These are phyloP conservation scores for Spisula subtruncata DNA, from an alignment of 2,888 invertebrate species.

Conservation along the genomic window DNA sequence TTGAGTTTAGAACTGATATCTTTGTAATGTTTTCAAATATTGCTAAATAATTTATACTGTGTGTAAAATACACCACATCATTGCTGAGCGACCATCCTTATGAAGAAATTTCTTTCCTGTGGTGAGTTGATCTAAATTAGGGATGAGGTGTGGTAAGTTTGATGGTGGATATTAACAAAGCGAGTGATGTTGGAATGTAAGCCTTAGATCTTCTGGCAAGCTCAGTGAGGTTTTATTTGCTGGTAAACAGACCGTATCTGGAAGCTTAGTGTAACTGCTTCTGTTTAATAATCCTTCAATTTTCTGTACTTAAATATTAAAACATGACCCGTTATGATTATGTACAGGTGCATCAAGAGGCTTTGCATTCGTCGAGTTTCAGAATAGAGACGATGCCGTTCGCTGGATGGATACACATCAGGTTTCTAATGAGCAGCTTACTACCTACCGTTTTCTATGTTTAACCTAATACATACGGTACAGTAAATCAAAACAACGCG, in stretches of 20 bases:
- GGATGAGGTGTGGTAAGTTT: background rate
- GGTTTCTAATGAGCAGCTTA: slow-evolving; percentile 89
- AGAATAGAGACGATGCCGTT: slow-evolving; percentile 94
- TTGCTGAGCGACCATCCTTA: no score
- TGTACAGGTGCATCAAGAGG: slow-evolving; percentile 94
- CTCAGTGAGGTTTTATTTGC: slow-evolving; percentile 30
- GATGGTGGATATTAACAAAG: background rate
- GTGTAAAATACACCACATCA: no score
- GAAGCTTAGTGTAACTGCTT: background rate
- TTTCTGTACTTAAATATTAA: slow-evolving; percentile 40
- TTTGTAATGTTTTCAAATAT: no score
- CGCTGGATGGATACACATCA: slow-evolving; percentile 97
- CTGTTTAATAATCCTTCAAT: background rate
- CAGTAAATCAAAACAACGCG: slow-evolving; percentile 41
- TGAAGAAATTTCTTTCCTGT: background rate
- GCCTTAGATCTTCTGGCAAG: slow-evolving; percentile 28
- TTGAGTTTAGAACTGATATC: no score
- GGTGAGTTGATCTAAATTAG: background rate
- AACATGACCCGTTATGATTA: slow-evolving; percentile 69
- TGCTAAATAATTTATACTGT: no score
- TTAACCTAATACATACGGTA: slow-evolving; percentile 64
- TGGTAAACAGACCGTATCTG: background rate
- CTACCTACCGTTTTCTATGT: slow-evolving; percentile 62
- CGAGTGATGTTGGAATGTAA: background rate
- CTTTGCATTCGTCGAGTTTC: slow-evolving; percentile 98